Evolutionary conservation across 2,797 vertebrate species (phyloP), one percentile per base, ranked within the genome.

Genomic region (Podarcis lilfordi): DNA sequence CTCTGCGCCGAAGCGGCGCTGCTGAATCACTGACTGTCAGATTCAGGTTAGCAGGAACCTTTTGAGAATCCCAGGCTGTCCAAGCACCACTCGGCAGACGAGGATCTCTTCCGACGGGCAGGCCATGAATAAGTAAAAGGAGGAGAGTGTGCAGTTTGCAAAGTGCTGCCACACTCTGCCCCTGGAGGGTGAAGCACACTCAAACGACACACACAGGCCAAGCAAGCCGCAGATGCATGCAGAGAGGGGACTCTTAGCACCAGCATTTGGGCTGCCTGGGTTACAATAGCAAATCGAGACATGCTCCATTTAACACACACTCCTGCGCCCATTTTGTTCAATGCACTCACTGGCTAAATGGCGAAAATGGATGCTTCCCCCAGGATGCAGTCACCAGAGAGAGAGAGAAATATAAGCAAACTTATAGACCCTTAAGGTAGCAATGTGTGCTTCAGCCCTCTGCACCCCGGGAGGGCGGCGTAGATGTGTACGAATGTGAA

Each of bases 351-450:
- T 21, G 55, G 59, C 77, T 89, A 50, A 55, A 82, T 13, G 78
- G 71, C 11, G 69, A 75, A 89, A 89, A 89, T 86, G 69, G 78
- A 89, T 69, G 78, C 61, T 86, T 80, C 78, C 79, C 61, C 35
- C 71, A 86, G 84, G 7, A 50, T 25, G 35, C 32, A 5, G 19
- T 6, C 78, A 35, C 74, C 13, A 50, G 64, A 40, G 32, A n/a
- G 8, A 59, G 27, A 61, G 23, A 55, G 13, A 66, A 37, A 75
- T 5, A 61, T 2, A 40, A 78, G 64, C 19, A 17, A 64, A 55
- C 7, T 1, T 23, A 2, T 0, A 17, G 15, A 43, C 75, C 71
- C 45, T 17, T 61, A 25, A 61, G 29, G 27, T 32, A 11, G 13
- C 5, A 3, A 23, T 1, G 27, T 0, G 25, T 23, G 25, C 27